These are phyloP conservation scores for Anoplolepis gracilipes DNA, from an alignment of 1,140 invertebrate species.

Conservation along the genomic window DNA sequence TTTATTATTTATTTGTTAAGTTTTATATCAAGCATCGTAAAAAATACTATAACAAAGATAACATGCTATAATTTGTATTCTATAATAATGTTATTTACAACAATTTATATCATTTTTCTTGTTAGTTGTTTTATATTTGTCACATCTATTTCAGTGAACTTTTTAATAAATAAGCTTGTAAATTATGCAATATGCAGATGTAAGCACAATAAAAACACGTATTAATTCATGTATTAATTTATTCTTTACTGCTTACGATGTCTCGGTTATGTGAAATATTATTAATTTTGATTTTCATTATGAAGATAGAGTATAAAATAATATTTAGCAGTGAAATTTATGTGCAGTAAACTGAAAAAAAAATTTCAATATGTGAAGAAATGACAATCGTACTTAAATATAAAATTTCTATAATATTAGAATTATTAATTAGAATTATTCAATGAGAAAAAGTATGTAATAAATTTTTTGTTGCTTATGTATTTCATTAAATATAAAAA, in stretches of 20 bases:
- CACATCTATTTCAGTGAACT: neutral
- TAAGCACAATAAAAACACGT: neutral
- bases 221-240: neutral
- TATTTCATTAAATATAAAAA: no score
- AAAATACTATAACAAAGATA: neutral
- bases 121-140: neutral
- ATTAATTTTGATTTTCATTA: slow-evolving; percentile 20
- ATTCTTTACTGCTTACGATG: neutral
- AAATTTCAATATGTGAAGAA: no score
- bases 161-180: neutral
- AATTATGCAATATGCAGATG: neutral
- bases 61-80: neutral
- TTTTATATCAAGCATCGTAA: neutral
- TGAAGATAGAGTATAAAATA: no score
- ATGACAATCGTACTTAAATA: no score
- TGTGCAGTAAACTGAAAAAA: neutral
- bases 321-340: neutral
- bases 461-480: no score
- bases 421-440: no score
- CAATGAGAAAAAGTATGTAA: no score
- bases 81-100: neutral
- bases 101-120: neutral
- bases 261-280: neutral
- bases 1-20: neutral
- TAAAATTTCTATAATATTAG: no score